phyloP scores from a whole-genome alignment of 2,113 vertebrate genomes.

The Limanda limanda region DNA sequence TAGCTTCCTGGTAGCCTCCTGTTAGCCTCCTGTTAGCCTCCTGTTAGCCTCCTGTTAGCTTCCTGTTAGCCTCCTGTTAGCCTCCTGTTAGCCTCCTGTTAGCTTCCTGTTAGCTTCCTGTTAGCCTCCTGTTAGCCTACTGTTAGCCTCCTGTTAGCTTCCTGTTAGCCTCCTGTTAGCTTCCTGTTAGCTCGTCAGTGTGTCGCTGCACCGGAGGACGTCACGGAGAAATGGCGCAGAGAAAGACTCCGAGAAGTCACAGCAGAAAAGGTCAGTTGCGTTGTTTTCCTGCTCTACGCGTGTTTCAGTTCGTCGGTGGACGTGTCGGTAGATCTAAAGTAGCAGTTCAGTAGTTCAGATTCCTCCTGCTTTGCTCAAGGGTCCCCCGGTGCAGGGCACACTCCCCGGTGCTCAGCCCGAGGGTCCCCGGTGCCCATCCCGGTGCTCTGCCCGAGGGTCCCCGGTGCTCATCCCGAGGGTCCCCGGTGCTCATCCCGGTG shows the following conservation, averaged over 20 bases:
- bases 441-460: no score
- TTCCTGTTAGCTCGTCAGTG: not conserved
- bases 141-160: conserved; percentile 16
- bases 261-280: conserved; percentile 48
- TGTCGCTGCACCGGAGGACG: not conserved
- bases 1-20: no score
- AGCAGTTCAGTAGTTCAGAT: accelerated
- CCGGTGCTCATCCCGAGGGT: no score
- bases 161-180: not conserved
- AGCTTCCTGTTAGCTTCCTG: no score
- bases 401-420: not conserved
- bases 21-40: no score
- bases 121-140: no score
- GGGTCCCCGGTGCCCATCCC: no score
- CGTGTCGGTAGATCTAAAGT: accelerated
- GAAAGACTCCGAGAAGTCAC: conserved; percentile 46
- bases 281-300: not conserved
- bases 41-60: conserved; percentile 17
- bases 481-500: no score
- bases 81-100: not conserved
- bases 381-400: no score
- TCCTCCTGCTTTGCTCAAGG: no score
- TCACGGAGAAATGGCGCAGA: conserved; percentile 57
- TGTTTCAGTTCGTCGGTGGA: no score
- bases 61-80: not conserved